Base-by-base conservation (phyloP, 2,797 vertebrate genomes). In the Zalophus californianus region DNA sequence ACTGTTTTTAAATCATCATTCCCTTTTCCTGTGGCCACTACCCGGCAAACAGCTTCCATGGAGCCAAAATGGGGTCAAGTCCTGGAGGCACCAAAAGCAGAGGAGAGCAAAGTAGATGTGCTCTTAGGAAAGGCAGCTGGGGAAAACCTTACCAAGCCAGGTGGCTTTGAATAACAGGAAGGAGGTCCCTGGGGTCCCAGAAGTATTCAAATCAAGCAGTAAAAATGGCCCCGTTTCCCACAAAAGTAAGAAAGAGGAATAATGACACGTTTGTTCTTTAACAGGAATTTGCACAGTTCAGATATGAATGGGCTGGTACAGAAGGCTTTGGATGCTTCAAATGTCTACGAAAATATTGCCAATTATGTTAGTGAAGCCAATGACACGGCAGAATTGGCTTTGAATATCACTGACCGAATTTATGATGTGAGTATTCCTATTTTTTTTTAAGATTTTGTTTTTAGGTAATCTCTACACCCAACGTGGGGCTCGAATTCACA, bases 291-390 rank as follows among this genome's bases (percentile, higher is more conserved):
- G 97, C 99, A 99, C 94, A 98, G 99, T 85, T 98, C 99, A 20
- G 99, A 99, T 87, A 98, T 99, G 94, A 99, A 99, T 10, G 99
- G 99, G 54, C 99, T 99, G 68, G 99, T 99, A 32, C 99, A 99
- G 98, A 99, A 99, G 97, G 99, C 99, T 94, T 98, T 99, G 91
- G 99, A 99, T 54, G 99, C 99, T 12, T 99, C 99, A n/a, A 99
- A 99, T 7, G 99, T 99, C 54, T 99, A 99, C 97, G 99, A 99
- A 98, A 99, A 99, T 93, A 99, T 99, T 0, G 98, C 99, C 27
- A 99, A 99, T 97, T 99, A 99, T 94, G 96, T 99, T 0, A 98
- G 98, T 3, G 99, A 99, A 68, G 99, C 99, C 93, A 99, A 99
- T 48, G 98, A 99, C 98, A 99, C 99, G 21, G 99, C 99, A 8